Conservation (phyloP, 23 tunicate species). For the Diplosoma virens region DNA sequence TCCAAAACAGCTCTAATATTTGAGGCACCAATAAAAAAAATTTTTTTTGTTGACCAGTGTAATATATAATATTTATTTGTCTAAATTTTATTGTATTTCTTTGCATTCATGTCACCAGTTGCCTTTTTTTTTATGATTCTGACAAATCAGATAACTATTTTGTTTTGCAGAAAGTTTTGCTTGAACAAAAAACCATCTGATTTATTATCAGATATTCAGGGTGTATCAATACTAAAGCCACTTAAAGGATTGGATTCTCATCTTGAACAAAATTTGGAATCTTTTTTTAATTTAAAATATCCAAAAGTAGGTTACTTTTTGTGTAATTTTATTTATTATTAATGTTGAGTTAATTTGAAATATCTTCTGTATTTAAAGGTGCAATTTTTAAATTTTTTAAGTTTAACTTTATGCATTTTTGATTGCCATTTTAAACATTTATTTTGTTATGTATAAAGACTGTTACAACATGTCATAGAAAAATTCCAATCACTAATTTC, state of each 20-base stretch:
- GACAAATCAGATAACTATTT: background rate
- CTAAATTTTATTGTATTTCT: background rate
- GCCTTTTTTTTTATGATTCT: too few relatives aligned
- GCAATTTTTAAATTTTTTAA: too few relatives aligned
- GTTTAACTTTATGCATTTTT: too few relatives aligned
- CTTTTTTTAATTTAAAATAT: slow-evolving; percentile 81
- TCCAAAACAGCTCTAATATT: too few relatives aligned
- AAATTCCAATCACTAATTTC: too few relatives aligned
- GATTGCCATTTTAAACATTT: too few relatives aligned
- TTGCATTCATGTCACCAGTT: background rate
- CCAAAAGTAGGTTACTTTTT: slow-evolving; percentile 59
- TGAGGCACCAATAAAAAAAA: too few relatives aligned
- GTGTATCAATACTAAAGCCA: slow-evolving; percentile 87
- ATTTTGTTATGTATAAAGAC: too few relatives aligned
- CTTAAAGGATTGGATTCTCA: slow-evolving; percentile 85
- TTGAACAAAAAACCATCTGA: slow-evolving; percentile 94
- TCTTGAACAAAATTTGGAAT: slow-evolving; percentile 81
- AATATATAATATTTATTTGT: background rate
- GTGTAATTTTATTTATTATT: background rate
- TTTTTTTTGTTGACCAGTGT: background rate
- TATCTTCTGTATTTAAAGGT: background rate
- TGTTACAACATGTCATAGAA: too few relatives aligned
- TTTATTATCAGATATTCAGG: slow-evolving; percentile 59
- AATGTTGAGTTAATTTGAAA: background rate
- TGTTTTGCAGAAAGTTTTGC: slow-evolving; percentile 54